A percentile compares a stretch with the other conserved stretches of the same genome.
Evolutionary conservation across 2,797 vertebrate genomes (phyloP).

Genomic region (Knipowitschia caucasica): DNA sequence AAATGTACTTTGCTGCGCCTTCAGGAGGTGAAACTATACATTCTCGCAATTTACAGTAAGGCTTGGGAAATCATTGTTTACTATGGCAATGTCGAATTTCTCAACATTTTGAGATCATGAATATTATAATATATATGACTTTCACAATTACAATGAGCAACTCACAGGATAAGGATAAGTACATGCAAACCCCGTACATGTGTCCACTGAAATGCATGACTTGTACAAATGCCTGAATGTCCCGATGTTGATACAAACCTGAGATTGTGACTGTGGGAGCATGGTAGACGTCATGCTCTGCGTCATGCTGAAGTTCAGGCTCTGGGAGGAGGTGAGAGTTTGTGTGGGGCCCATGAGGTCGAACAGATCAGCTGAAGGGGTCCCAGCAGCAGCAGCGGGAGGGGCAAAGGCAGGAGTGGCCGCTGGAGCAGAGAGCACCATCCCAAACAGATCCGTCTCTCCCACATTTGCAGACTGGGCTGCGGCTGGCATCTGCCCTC

Average conservation of each 20-base stretch:
- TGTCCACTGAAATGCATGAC: too few species aligned
- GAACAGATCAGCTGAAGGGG: conserved; percentile 85
- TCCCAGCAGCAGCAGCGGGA: conserved; percentile 53
- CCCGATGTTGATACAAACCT: conserved; percentile 73
- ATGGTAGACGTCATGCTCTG: conserved; percentile 72
- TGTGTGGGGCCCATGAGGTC: conserved; percentile 86
- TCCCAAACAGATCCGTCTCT: conserved; percentile 76
- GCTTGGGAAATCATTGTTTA: too few species aligned
- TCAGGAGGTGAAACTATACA: too few species aligned
- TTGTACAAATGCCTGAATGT: neutral
- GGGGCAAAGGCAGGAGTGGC: conserved; percentile 38
- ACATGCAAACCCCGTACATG: too few species aligned
- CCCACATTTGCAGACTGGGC: conserved; percentile 64
- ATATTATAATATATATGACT: too few species aligned
- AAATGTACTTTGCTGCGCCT: too few species aligned
- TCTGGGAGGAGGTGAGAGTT: conserved; percentile 87
- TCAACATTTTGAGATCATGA: too few species aligned
- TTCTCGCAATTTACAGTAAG: too few species aligned
- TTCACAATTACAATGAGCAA: too few species aligned
- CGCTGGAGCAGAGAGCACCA: conserved; percentile 59
- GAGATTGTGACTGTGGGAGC: conserved; percentile 86
- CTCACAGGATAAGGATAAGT: too few species aligned
- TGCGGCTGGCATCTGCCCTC: conserved; percentile 71
- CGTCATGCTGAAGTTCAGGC: conserved; percentile 91
- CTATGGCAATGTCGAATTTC: too few species aligned